Conservation (phyloP, 2,888 invertebrate species). For the Lasioglossum morio region DNA sequence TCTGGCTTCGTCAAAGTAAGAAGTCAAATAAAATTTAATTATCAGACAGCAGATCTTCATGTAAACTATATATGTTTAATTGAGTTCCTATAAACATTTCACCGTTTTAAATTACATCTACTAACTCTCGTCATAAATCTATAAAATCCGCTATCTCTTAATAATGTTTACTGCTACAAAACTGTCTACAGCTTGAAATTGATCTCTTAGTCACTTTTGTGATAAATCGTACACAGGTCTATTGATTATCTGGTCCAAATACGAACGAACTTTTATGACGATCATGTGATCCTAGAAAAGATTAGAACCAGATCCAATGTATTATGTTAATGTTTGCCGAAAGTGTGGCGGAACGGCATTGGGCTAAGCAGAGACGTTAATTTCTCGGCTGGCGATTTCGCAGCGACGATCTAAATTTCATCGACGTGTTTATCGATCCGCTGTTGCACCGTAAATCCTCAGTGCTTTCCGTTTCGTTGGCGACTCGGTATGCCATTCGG, state of each 20-base stretch:
- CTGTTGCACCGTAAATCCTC: not conserved
- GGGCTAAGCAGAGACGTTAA: not conserved
- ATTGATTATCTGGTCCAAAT: not conserved
- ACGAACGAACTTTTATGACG: not conserved
- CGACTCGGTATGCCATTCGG: constrained; percentile 9
- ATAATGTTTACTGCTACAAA: not conserved
- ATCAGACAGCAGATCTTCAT: too few species aligned
- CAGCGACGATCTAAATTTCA: not conserved
- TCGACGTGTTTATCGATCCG: constrained; percentile 11
- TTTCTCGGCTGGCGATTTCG: not conserved
- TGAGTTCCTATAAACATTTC: too few species aligned
- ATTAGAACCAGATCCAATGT: not conserved
- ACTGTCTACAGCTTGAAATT: not conserved
- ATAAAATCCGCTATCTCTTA: too few species aligned
- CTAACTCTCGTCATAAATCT: too few species aligned
- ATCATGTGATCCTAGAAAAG: not conserved
- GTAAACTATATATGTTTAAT: too few species aligned
- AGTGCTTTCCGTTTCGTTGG: constrained; percentile 21
- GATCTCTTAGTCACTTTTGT: not conserved
- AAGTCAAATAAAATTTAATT: too few species aligned
- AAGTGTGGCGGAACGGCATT: not conserved
- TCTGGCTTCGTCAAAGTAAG: too few species aligned
- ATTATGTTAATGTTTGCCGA: not conserved
- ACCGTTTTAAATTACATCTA: too few species aligned
- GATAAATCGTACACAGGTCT: not conserved